phyloP scores from a whole-genome alignment of 1,140 invertebrate species.

The Temnothorax curvispinosus region DNA sequence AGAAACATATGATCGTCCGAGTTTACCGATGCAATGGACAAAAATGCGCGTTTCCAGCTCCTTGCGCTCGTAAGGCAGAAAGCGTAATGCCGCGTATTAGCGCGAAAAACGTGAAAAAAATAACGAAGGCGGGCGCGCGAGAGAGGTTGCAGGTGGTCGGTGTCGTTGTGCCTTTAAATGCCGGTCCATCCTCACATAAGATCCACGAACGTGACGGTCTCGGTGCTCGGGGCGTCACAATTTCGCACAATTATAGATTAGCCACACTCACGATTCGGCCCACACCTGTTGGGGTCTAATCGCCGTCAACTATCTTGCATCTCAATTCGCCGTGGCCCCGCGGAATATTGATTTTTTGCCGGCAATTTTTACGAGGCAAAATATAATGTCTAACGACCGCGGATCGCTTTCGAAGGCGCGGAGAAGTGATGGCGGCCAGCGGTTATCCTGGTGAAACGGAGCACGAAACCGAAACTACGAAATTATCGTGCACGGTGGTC shows the following conservation, averaged over 20 bases:
- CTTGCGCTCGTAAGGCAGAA: constrained; percentile 25
- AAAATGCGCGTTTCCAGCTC: neutral
- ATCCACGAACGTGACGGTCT: constrained; percentile 51
- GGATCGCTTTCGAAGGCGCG: constrained; percentile 48
- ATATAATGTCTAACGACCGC: constrained; percentile 66
- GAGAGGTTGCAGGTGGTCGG: constrained; percentile 51
- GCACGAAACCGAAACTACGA: constrained; percentile 26
- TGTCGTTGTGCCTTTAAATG: constrained; percentile 56
- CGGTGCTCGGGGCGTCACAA: constrained; percentile 63
- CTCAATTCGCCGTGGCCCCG: constrained; percentile 73
- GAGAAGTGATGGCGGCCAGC: neutral
- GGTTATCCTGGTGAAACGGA: constrained; percentile 6
- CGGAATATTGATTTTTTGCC: constrained; percentile 76
- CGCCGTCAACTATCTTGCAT: constrained; percentile 78
- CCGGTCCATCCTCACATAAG: constrained; percentile 16
- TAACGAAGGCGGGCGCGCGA: constrained; percentile 26
- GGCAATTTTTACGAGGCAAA: constrained; percentile 31
- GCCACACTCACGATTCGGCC: constrained; percentile 72
- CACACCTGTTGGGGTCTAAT: constrained; percentile 71
- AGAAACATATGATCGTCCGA: neutral
- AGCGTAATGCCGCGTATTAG: constrained; percentile 16
- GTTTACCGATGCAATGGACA: neutral
- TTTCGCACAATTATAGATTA: constrained; percentile 77
- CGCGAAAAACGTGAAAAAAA: constrained; percentile 21
- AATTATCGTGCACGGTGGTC: constrained; percentile 63